A percentile compares a stretch with the other conserved stretches of the same genome.
Evolutionary conservation across 2,888 invertebrate genomes (phyloP).

Genomic region (Auanema sp.): DNA sequence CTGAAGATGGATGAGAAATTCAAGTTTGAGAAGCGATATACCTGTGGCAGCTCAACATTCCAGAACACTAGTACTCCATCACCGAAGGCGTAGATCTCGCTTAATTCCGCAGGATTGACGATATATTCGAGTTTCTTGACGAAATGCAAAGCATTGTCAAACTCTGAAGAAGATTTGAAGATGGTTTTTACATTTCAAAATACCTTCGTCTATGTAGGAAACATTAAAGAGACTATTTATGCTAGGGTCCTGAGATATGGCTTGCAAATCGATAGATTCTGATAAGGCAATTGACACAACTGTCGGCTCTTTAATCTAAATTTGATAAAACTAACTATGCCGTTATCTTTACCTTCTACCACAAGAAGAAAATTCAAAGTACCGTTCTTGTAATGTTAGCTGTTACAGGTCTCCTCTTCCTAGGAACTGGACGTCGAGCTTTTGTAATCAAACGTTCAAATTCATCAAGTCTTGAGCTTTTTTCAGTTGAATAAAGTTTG

Average conservation of each 20-base stretch:
- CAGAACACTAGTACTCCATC: slow-evolving; percentile 60
- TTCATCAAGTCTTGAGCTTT: slow-evolving; percentile 4
- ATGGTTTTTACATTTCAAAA: not conserved
- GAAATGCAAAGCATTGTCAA: slow-evolving; percentile 52
- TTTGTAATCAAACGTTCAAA: slow-evolving; percentile 3
- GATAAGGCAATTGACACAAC: slow-evolving; percentile 49
- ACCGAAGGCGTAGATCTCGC: slow-evolving; percentile 51
- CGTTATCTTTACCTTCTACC: not conserved
- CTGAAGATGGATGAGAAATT: slow-evolving; percentile 10
- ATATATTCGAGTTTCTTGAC: slow-evolving; percentile 47
- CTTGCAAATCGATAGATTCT: slow-evolving; percentile 44
- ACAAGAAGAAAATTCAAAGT: not conserved
- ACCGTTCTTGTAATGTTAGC: slow-evolving; percentile 9
- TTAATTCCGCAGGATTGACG: slow-evolving; percentile 41
- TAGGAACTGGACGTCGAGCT: slow-evolving; percentile 1
- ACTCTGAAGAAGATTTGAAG: slow-evolving; percentile 32
- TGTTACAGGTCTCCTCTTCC: slow-evolving; percentile 18
- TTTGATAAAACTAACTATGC: not conserved
- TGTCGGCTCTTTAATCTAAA: slow-evolving; percentile 35
- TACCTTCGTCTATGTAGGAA: slow-evolving; percentile 50
- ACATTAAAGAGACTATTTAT: slow-evolving; percentile 43
- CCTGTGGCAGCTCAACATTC: slow-evolving; percentile 46
- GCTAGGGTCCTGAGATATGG: slow-evolving; percentile 27
- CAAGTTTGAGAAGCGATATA: not conserved
- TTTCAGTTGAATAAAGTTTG: not conserved